Conservation (phyloP, 1,140 invertebrate genomes). For the Drosophila kepulauana region DNA sequence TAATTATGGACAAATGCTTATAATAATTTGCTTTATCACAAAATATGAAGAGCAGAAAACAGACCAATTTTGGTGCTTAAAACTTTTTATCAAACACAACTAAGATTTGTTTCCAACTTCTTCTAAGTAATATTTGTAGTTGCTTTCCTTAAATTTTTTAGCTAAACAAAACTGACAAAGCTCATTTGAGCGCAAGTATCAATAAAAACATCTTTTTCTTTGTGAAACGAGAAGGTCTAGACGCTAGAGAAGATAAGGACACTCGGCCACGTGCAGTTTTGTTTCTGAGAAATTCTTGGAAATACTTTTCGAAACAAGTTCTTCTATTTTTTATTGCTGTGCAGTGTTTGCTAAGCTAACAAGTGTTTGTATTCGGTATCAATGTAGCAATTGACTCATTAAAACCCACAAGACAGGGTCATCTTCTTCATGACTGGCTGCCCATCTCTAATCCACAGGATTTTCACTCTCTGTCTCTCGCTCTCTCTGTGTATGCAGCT, state of each 20-base stretch:
- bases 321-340: neutral
- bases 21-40: no score
- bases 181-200: no score
- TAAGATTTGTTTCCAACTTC: no score
- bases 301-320: neutral
- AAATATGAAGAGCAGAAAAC: no score
- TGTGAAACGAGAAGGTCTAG: neutral
- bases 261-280: neutral
- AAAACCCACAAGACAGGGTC: neutral
- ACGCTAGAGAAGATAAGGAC: neutral
- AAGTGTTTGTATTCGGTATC: conserved; percentile 2
- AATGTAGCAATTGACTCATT: conserved; percentile 1
- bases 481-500: neutral
- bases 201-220: no score
- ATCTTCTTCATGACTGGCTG: neutral
- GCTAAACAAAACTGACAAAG: no score
- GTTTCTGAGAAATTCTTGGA: neutral
- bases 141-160: no score
- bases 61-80: no score
- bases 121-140: no score
- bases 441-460: conserved; percentile 2
- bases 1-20: no score
- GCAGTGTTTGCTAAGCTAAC: neutral
- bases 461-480: neutral
- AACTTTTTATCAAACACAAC: no score